Base-by-base conservation (phyloP, 1,140 invertebrate genomes). In the Drosophila sproati region DNA sequence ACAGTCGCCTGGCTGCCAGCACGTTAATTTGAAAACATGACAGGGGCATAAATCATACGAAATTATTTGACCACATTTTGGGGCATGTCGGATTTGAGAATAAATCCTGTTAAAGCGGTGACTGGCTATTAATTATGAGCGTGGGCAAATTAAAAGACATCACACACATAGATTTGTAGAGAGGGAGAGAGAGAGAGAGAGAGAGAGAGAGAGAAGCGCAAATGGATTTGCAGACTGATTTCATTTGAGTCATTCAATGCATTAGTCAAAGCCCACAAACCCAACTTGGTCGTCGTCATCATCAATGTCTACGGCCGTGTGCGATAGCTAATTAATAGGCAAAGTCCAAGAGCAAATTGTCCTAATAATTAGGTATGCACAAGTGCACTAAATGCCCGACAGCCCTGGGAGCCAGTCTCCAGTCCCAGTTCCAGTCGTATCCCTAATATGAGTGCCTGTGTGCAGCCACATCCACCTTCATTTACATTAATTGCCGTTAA, bases 401-500 rank as follows among this genome's bases (percentile, higher is more conserved):
- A 64, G 59, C 47, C 39, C 64, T 20, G 20, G 20, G 20, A 39
- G 41, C 61, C 60, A 47, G 47, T 35, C 51, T 28, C 47, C 48
- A 31, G 8, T 2, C 39, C 31, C 29, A 32, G 37, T 29, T 7
- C 29, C 43, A 51, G 29, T 45, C 12, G 31, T 35, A 31, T 57
- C 41, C 35, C 35, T 37, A 6, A 34, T 32, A 43, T 41, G n/a
- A 34, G 43, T 50, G 60, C 57, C 55, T 73, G 52, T 51, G 51
- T 73, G 73, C 60, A 55, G 37, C 55, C 75, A 66, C 69, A 79
- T 80, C 69, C 77, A 89, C 85, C 83, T 88, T 89, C 80, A 85
- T 88, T 88, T 89, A 85, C 83, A 88, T 89, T 88, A 88, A 88
- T 88, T 89, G 83, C 80, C 74, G 80, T 85, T 89, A 88, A 87